A percentile compares a stretch with the other conserved stretches of the same genome.
Conservation (phyloP, 2,888 invertebrate species). For the Stenchaetothrips biformis region DNA sequence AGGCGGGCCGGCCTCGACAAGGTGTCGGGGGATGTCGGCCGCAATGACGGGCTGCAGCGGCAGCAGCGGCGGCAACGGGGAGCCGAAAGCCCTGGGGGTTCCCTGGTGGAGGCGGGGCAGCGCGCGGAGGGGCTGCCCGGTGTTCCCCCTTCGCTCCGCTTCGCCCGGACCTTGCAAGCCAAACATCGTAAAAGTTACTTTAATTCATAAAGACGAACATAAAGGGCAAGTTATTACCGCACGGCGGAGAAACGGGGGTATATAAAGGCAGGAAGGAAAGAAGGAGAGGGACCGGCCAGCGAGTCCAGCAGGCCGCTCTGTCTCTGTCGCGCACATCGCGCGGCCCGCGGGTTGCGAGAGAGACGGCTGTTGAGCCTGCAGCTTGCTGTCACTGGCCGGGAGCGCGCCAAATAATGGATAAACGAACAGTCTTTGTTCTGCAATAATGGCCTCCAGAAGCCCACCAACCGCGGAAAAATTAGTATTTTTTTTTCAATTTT, state of each 20-base stretch:
- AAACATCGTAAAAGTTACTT: constrained; percentile 23
- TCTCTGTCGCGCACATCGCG: no score
- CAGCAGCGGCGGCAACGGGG: neutral
- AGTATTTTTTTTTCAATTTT: no score
- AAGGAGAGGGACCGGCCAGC: neutral
- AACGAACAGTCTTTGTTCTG: neutral
- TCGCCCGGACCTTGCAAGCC: neutral
- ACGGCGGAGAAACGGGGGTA: neutral
- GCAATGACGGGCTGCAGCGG: neutral
- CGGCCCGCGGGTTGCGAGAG: neutral
- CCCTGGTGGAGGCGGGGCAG: neutral
- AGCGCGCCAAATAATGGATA: neutral
- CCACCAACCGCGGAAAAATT: no score
- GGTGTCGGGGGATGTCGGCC: no score
- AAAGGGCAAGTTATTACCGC: neutral
- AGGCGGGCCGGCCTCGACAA: no score
- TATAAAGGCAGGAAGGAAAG: neutral
- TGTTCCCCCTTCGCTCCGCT: neutral
- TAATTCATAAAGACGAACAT: constrained; percentile 7
- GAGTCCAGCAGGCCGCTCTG: neutral
- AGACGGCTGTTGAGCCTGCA: neutral
- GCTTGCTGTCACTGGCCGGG: neutral
- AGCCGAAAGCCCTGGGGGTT: neutral
- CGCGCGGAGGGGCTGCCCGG: neutral
- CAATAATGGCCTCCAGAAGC: neutral